These are phyloP conservation scores for Cyanoderma ruficeps DNA, from an alignment of 2,113 vertebrate species.

Conservation along the genomic window DNA sequence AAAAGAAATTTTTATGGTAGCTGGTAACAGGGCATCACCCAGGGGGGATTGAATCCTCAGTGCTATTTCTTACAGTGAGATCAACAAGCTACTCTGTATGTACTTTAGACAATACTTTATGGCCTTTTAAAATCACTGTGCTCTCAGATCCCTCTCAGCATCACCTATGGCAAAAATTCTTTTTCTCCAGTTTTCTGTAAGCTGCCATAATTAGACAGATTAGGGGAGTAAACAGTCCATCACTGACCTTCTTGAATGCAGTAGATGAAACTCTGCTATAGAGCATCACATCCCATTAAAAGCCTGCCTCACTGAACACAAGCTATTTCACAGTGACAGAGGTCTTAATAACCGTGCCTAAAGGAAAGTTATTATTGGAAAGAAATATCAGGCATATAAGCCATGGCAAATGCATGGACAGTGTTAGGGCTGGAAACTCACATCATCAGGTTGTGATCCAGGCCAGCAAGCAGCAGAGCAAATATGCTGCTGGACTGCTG, in stretches of 20 bases:
- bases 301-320: constrained; percentile 34
- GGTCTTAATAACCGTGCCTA: constrained; percentile 56
- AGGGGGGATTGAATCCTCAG: not conserved
- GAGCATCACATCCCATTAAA: constrained; percentile 51
- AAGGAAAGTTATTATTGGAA: constrained; percentile 61
- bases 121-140: constrained; percentile 10
- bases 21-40: not conserved
- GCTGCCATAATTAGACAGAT: constrained; percentile 53
- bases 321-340: constrained; percentile 57
- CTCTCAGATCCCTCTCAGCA: not conserved
- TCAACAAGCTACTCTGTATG: not conserved
- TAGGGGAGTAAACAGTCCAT: constrained; percentile 31
- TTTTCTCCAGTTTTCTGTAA: constrained; percentile 38
- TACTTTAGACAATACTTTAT: not conserved
- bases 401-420: not conserved
- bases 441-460: constrained; percentile 28
- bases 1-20: not conserved
- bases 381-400: constrained; percentile 30
- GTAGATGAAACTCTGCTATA: constrained; percentile 48
- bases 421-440: constrained; percentile 36
- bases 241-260: constrained; percentile 11
- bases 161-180: not conserved
- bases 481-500: not conserved
- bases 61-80: not conserved
- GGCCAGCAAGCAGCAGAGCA: constrained; percentile 1